Percentiles rank a stretch among this genome's conserved stretches.
Conservation (phyloP, 2,797 vertebrate genomes). For the Danio jaintianensis region DNA sequence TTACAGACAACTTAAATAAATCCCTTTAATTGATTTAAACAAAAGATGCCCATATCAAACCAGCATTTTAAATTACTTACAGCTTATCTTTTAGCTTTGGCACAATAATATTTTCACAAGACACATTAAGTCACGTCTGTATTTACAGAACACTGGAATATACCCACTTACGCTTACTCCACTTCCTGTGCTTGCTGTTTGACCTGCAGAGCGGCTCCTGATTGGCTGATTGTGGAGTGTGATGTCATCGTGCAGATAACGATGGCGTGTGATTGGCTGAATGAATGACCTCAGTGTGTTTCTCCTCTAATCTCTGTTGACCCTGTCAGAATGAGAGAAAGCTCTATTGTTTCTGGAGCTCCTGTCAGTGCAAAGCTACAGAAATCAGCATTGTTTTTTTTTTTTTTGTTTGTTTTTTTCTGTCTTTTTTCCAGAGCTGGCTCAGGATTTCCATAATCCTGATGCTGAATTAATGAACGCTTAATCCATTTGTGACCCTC, state of each 20-base stretch:
- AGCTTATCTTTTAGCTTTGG: neutral
- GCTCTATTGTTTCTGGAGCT: conserved; percentile 72
- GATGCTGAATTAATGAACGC: conserved; percentile 76
- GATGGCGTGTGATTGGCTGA: conserved; percentile 66
- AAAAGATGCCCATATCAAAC: neutral
- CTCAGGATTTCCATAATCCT: conserved; percentile 79
- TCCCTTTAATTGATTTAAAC: neutral
- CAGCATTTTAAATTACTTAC: neutral
- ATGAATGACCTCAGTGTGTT: conserved; percentile 60
- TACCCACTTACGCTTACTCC: no score
- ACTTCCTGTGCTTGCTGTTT: neutral
- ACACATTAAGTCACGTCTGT: neutral
- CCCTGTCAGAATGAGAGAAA: conserved; percentile 71
- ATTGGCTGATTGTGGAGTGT: conserved; percentile 63
- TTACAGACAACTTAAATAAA: no score
- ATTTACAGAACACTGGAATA: neutral
- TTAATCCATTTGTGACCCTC: conserved; percentile 73
- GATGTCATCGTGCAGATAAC: conserved; percentile 67
- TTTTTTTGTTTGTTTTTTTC: conserved; percentile 69
- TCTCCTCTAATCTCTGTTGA: conserved; percentile 76
- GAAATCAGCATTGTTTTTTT: conserved; percentile 77
- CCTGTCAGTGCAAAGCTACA: conserved; percentile 74
- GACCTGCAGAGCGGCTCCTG: conserved; percentile 35
- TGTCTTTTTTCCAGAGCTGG: conserved; percentile 65
- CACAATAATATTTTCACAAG: neutral